These are phyloP conservation scores for Neodon shergylaensis DNA, from an alignment of 2,113 vertebrate species.

Conservation along the genomic window DNA sequence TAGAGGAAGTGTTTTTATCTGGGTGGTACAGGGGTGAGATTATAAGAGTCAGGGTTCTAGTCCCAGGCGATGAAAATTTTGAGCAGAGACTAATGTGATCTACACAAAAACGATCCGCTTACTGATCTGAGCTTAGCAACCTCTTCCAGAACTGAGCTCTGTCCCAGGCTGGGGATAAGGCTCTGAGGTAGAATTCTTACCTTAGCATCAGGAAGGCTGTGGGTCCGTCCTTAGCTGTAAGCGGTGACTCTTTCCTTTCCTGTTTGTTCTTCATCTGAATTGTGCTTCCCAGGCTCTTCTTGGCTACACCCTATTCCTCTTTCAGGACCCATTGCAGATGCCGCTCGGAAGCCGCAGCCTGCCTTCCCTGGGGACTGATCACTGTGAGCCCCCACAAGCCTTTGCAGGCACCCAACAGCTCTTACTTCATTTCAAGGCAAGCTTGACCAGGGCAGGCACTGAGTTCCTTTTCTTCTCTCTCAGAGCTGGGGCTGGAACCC, in stretches of 20 bases:
- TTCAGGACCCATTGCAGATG: background rate
- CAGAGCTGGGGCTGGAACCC: background rate
- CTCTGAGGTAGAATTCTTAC: background rate
- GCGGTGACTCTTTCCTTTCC: background rate
- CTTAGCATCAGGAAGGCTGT: background rate
- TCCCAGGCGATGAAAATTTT: background rate
- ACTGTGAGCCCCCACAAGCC: background rate
- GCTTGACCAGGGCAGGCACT: background rate
- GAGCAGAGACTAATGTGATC: background rate
- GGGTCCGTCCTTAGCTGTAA: background rate
- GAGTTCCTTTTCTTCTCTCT: background rate
- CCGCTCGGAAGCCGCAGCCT: constrained; percentile 18
- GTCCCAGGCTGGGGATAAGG: background rate
- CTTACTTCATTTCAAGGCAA: background rate
- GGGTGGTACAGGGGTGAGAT: background rate
- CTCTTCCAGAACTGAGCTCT: background rate
- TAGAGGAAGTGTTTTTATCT: background rate
- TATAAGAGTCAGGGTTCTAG: background rate
- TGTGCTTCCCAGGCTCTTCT: constrained; percentile 38
- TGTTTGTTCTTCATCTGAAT: constrained; percentile 39
- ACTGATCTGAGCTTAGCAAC: background rate
- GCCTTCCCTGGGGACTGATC: background rate
- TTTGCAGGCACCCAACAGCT: background rate
- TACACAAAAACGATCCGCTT: background rate
- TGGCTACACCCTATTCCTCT: background rate